Base-by-base conservation (phyloP, 2,113 vertebrate species). In the Rhagologus leucostigma region DNA sequence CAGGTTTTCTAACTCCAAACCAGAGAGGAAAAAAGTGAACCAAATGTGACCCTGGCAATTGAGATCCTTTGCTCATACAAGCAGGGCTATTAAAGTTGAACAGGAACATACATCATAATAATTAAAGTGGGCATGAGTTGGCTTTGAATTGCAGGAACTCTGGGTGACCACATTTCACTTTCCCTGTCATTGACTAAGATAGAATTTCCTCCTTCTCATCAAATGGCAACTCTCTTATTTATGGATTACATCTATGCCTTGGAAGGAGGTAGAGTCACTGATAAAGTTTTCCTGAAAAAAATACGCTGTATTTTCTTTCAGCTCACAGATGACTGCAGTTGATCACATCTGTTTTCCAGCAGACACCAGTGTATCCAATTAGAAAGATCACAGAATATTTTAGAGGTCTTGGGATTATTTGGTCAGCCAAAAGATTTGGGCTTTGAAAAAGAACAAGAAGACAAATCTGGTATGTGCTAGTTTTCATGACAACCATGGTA, bases 261-360 rank as follows among this genome's bases (percentile, higher is more conserved):
- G 88, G 76, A 94, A 89, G 73, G 88, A 93, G 93, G 90, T 81
- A 92, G 44, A 93, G 60, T 91, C 84, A 90, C 92, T 94, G 96
- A 96, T 96, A 95, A 88, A 95, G 44, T 56, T 96, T 89, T 63
- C 37, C 69, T 71, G 27, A 26, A 71, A 74, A 88, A 76, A 82
- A 71, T 82, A 60, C 35, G 44, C 79, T 57, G 64, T 84, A 42
- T 92, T 92, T 94, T 77, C n/a, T 81, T 94, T 95, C 81, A 80
- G 93, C 62, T 88, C 73, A 81, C 90, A 96, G 76, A 95, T 82
- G 90, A 91, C 64, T 90, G 83, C 88, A 94, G 92, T 90, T 64
- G 60, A 94, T 94, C 95, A 96, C 96, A 97, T 96, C 92, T 96
- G 95, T 90, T 96, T 96, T 78, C 80, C 95, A 96, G 96, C 88